phyloP scores from a whole-genome alignment of 2,888 invertebrate species.

The Ellobium chinense region DNA sequence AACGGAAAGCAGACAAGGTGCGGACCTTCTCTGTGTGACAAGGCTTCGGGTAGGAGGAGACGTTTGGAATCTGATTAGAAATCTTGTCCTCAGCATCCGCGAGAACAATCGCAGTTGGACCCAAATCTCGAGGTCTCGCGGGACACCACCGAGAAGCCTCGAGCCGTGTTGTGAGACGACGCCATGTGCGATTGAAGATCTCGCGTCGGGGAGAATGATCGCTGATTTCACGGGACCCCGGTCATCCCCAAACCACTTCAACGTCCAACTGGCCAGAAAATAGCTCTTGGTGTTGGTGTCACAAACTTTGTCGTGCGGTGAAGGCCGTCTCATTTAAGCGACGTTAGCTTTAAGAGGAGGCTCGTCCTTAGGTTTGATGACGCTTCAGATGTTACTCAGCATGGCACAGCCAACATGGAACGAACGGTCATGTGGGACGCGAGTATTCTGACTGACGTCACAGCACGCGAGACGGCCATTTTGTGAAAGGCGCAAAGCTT shows the following conservation, averaged over 20 bases:
- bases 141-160: background rate
- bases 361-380: background rate
- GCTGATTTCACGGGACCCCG: background rate
- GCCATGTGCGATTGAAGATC: background rate
- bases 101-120: background rate
- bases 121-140: background rate
- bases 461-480: too few species aligned
- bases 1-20: background rate
- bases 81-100: background rate
- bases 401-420: too few species aligned
- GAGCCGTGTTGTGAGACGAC: background rate
- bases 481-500: too few species aligned
- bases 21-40: background rate
- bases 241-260: background rate
- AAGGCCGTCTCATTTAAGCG: background rate
- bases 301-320: constrained; percentile 6
- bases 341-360: background rate
- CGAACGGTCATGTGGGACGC: too few species aligned
- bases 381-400: too few species aligned
- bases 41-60: background rate
- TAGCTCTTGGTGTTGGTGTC: background rate
- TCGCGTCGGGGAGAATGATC: background rate
- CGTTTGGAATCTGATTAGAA: background rate
- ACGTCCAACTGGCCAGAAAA: constrained; percentile 11
- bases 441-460: too few species aligned